phyloP scores from a whole-genome alignment of 2,888 invertebrate genomes.

The Papilio gigon region DNA sequence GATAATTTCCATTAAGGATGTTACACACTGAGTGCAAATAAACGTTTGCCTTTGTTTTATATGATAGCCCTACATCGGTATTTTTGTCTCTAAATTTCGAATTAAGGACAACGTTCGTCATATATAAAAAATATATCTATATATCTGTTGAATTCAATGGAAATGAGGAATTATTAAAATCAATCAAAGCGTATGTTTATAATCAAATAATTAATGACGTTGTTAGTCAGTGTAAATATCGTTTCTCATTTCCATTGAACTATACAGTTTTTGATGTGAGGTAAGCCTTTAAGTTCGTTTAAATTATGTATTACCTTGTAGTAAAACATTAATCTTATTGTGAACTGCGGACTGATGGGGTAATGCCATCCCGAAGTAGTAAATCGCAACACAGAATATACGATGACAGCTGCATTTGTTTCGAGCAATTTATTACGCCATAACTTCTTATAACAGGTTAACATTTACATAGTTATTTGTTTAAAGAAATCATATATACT shows the following conservation, averaged over 20 bases:
- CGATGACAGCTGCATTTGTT: conserved; percentile 12
- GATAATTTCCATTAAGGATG: conserved; percentile 1
- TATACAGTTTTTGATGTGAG: background rate
- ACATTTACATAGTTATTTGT: conserved; percentile 13
- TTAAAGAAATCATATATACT: background rate
- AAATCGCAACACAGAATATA: conserved; percentile 2
- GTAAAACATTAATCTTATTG: conserved; percentile 17
- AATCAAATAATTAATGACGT: too few relatives aligned
- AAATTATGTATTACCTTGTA: conserved; percentile 10
- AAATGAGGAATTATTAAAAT: too few relatives aligned
- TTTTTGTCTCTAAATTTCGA: too few relatives aligned
- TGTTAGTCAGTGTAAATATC: too few relatives aligned
- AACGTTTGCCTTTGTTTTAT: too few relatives aligned
- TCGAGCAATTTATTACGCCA: background rate
- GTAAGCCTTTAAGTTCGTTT: conserved; percentile 1
- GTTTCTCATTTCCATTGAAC: too few relatives aligned
- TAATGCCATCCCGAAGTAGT: background rate
- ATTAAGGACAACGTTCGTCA: too few relatives aligned
- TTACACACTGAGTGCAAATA: background rate
- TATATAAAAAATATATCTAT: too few relatives aligned
- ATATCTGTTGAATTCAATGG: too few relatives aligned
- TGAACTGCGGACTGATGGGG: conserved; percentile 9
- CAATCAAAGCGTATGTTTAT: too few relatives aligned
- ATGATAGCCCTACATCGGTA: too few relatives aligned
- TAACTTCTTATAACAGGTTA: background rate